A percentile compares a stretch with the other conserved stretches of the same genome.
phyloP scores from a whole-genome alignment of 2,888 invertebrate species.

The Clunio marinus region DNA sequence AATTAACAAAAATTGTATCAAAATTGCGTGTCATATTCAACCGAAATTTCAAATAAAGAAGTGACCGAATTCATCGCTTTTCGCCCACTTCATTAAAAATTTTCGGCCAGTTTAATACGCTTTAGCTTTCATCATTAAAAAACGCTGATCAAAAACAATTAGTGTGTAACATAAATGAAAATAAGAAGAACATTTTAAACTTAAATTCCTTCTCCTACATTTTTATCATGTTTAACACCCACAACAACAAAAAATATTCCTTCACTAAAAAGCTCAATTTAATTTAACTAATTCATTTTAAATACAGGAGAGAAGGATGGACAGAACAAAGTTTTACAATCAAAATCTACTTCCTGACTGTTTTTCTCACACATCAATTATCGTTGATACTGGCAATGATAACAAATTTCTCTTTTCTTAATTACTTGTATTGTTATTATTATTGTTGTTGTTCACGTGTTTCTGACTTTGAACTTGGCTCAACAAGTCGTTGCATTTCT shows the following conservation, averaged over 20 bases:
- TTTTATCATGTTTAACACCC: no score
- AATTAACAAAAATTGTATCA: neutral
- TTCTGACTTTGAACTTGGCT: conserved; percentile 54
- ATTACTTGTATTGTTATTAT: neutral
- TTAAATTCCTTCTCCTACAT: no score
- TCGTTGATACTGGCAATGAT: conserved; percentile 16
- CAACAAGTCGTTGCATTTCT: conserved; percentile 61
- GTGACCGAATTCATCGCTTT: no score
- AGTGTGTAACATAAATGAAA: no score
- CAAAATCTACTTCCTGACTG: neutral
- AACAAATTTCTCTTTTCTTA: neutral
- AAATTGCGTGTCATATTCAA: no score
- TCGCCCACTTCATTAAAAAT: no score
- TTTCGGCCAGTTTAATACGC: no score
- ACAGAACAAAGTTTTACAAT: neutral
- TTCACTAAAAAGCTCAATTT: neutral
- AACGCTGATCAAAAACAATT: no score
- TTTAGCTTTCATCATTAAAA: no score
- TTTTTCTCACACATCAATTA: conserved; percentile 2
- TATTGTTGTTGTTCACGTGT: conserved; percentile 28
- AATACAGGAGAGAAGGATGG: neutral
- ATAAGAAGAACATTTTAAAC: no score
- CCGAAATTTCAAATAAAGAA: no score
- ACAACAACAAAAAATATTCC: no score
- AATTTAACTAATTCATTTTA: neutral